Evolutionary conservation across 2,888 invertebrate genomes (phyloP).

Genomic region (Pseudeuparius sepicola): DNA sequence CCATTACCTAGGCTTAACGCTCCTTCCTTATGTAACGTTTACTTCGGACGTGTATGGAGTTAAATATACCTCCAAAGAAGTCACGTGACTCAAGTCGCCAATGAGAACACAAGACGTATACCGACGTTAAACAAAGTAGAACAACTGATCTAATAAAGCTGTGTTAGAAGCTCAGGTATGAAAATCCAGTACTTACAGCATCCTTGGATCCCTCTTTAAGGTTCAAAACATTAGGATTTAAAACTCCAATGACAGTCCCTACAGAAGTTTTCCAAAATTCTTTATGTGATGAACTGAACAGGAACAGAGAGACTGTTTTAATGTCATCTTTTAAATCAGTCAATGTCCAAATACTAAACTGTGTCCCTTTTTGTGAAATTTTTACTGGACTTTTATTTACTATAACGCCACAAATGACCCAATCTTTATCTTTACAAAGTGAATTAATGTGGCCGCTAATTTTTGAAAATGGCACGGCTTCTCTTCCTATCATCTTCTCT

Average conservation of each 20-base stretch:
- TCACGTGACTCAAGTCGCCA: too few species aligned
- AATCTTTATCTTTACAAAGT: conserved; percentile 76
- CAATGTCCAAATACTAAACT: conserved; percentile 77
- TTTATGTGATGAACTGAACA: conserved; percentile 74
- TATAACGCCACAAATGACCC: conserved; percentile 82
- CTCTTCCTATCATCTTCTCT: conserved; percentile 67
- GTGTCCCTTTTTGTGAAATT: conserved; percentile 68
- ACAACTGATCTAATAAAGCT: too few species aligned
- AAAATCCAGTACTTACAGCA: conserved; percentile 39
- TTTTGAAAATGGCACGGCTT: conserved; percentile 57
- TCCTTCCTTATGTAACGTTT: too few species aligned
- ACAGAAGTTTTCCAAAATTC: conserved; percentile 73
- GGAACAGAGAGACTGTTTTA: conserved; percentile 65
- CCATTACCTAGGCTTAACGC: too few species aligned
- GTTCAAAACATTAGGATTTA: conserved; percentile 74
- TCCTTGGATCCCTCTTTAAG: conserved; percentile 56
- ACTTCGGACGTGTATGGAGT: too few species aligned
- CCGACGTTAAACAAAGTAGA: too few species aligned
- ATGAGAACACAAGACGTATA: too few species aligned
- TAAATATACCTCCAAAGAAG: too few species aligned
- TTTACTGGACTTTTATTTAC: conserved; percentile 65
- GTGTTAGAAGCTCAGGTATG: too few species aligned
- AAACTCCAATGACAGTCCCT: conserved; percentile 72
- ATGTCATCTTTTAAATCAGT: conserved; percentile 74
- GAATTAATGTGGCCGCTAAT: too few species aligned